These are phyloP conservation scores for Drepana arcuata DNA, from an alignment of 1,140 invertebrate species.

Conservation along the genomic window DNA sequence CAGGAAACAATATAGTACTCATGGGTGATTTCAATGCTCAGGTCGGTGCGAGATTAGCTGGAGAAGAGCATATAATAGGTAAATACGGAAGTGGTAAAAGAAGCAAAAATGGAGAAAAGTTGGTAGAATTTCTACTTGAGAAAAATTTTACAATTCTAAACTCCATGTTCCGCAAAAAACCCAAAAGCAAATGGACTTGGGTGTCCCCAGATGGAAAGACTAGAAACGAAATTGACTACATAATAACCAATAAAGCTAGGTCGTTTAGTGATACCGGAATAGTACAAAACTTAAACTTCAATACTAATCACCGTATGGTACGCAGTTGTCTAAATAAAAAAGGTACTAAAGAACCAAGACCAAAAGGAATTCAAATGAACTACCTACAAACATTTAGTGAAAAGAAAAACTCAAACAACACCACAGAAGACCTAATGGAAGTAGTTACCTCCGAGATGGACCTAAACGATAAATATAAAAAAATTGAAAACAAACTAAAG, in stretches of 20 bases:
- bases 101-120: background rate
- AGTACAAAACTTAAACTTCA: background rate
- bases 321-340: background rate
- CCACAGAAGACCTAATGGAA: too few relatives aligned
- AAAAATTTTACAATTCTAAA: background rate
- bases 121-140: background rate
- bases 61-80: background rate
- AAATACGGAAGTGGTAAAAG: background rate
- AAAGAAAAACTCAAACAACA: too few relatives aligned
- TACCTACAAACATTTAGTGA: too few relatives aligned
- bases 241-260: background rate
- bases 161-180: background rate
- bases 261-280: background rate
- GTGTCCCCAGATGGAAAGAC: background rate
- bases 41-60: background rate
- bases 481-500: constrained; percentile 1
- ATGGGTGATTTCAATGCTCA: background rate
- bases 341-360: background rate
- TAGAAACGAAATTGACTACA: background rate
- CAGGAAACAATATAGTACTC: background rate
- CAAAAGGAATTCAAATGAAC: background rate
- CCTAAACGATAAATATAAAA: too few relatives aligned
- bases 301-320: background rate
- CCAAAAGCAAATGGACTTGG: background rate
- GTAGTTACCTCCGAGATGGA: too few relatives aligned